A percentile compares a stretch with the other conserved stretches of the same genome.
Conservation (phyloP, 2,797 vertebrate species). For the Danio kyathit region DNA sequence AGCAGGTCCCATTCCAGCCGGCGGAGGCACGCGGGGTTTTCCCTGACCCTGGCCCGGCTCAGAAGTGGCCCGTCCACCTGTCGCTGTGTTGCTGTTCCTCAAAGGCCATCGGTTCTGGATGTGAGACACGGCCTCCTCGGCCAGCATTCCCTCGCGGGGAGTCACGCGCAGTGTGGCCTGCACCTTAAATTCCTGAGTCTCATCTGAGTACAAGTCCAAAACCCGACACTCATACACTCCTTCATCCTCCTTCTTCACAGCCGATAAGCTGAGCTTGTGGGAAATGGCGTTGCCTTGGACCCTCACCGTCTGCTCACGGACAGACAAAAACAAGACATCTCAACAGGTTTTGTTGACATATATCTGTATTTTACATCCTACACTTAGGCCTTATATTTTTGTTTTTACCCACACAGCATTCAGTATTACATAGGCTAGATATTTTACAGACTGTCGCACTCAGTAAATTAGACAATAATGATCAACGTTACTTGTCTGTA, state of each 20-base stretch:
- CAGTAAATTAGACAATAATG: background rate
- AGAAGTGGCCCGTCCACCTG: conserved; percentile 70
- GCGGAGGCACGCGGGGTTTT: conserved; percentile 69
- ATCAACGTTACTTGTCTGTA: background rate
- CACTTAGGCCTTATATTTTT: no score
- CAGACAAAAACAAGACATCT: conserved; percentile 6
- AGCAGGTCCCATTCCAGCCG: conserved; percentile 66
- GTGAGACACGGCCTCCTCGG: conserved; percentile 92
- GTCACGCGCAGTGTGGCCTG: conserved; percentile 86
- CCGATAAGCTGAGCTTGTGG: conserved; percentile 89
- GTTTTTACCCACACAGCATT: no score
- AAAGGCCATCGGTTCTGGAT: conserved; percentile 88
- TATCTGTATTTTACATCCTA: no score
- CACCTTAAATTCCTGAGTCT: conserved; percentile 89
- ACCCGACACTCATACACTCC: conserved; percentile 94
- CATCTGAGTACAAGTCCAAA: conserved; percentile 89
- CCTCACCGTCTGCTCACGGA: conserved; percentile 85
- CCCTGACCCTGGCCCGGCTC: conserved; percentile 70
- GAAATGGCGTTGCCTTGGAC: conserved; percentile 95
- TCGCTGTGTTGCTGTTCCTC: conserved; percentile 74
- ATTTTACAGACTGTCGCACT: background rate
- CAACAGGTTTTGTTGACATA: background rate
- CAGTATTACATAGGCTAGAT: background rate
- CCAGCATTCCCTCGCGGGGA: conserved; percentile 86
- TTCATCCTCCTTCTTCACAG: conserved; percentile 88